Conservation (phyloP, 2,113 vertebrate species). For the Rhea americana region DNA sequence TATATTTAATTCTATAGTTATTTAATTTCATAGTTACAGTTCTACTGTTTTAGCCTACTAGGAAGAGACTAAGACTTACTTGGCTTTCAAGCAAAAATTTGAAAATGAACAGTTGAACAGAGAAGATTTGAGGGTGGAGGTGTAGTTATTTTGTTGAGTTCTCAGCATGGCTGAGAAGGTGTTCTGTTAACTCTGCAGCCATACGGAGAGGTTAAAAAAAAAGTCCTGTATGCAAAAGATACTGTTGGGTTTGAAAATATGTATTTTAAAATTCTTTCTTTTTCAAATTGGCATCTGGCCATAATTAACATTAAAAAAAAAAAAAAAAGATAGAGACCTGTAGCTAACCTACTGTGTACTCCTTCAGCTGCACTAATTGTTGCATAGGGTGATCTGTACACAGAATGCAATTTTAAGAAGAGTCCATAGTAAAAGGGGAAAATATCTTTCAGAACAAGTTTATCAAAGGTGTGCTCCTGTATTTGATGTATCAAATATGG, state of each 20-base stretch:
- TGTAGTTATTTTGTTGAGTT: background rate
- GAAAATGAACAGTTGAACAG: background rate
- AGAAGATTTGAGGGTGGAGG: background rate
- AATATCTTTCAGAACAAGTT: background rate
- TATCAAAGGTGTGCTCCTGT: rapidly evolving
- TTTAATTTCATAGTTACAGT: background rate
- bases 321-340: background rate
- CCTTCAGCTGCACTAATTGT: background rate
- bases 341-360: background rate
- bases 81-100: background rate
- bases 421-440: background rate
- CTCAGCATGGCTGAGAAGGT: background rate
- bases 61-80: background rate
- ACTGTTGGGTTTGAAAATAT: background rate
- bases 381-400: background rate
- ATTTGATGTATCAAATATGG: background rate
- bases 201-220: background rate
- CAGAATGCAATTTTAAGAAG: background rate
- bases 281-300: background rate
- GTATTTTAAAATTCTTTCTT: background rate
- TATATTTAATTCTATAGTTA: background rate
- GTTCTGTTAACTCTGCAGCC: background rate
- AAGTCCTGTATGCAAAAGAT: too few species aligned
- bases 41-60: background rate
- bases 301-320: background rate